phyloP scores from a whole-genome alignment of 2,113 vertebrate genomes.

The Sula dactylatra region DNA sequence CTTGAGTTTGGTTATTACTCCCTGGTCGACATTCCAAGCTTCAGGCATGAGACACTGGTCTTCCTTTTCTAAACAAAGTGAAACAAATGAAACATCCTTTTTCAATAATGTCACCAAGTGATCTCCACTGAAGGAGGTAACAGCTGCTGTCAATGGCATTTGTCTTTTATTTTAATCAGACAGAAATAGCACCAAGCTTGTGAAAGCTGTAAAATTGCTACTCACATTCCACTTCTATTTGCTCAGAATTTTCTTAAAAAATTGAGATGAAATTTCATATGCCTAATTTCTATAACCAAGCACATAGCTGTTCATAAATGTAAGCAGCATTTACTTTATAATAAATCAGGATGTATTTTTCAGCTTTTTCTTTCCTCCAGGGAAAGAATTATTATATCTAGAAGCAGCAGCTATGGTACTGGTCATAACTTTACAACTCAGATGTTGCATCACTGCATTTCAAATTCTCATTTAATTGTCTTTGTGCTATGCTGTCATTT shows the following conservation, averaged over 20 bases:
- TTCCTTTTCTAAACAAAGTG: slow-evolving; percentile 97
- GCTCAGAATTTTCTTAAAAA: slow-evolving; percentile 16
- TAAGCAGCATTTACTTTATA: background rate
- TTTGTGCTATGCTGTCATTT: background rate
- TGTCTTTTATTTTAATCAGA: slow-evolving; percentile 49
- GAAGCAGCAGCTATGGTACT: background rate
- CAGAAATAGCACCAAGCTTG: slow-evolving; percentile 43
- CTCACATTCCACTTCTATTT: background rate
- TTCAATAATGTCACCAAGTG: slow-evolving; percentile 74
- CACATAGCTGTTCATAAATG: background rate
- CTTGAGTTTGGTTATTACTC: slow-evolving; percentile 99
- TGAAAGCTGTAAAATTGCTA: slow-evolving; percentile 42
- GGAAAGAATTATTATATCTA: background rate
- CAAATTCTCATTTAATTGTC: background rate
- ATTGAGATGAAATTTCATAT: background rate
- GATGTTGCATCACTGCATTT: background rate
- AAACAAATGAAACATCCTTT: slow-evolving; percentile 87
- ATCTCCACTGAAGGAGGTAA: slow-evolving; percentile 57
- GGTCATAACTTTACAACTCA: background rate
- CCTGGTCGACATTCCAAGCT: slow-evolving; percentile 99
- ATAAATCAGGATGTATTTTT: background rate
- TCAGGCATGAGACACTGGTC: slow-evolving; percentile 93
- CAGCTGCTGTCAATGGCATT: slow-evolving; percentile 48
- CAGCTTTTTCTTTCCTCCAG: background rate
- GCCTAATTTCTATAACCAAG: background rate